Base-by-base conservation (phyloP, 2,113 vertebrate species). In the Cepphus grylle region DNA sequence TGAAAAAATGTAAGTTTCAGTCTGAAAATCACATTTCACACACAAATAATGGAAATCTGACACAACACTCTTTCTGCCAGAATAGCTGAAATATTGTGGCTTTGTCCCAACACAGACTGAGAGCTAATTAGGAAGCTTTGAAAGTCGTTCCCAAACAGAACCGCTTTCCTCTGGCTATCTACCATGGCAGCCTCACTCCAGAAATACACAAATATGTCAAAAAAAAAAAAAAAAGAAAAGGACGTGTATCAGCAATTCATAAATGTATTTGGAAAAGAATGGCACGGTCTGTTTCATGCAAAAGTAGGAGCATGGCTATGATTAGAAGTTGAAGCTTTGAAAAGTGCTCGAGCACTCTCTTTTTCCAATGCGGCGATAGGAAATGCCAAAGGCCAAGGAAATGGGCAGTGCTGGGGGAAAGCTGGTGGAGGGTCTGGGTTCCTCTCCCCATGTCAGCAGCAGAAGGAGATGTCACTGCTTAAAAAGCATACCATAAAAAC, bases 81-180 rank as follows among this genome's bases (percentile, higher is more conserved):
- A 86, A 94, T 88, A 88, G 67, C 34, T 93, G 88, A 95, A 94
- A 96, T 93, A 94, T 14, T 73, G 81, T 96, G 96, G 92, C 93
- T 94, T 93, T 93, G 82, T 94, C 92, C 94, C 96, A 96, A 9
- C 8, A 29, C 66, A 92, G 94, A 67, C 88, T 78, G 67, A 78
- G 79, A 92, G 79, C 71, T 96, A 97, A 94, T 94, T 96, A 96
- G 78, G 81, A 94, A 94, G 58, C 87, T 95, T 78, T 86, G 72
- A 65, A 93, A 92, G 53, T 78, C 4, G 0, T 59, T 96, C 76
- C 67, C 82, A 78, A 92, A 86, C 12, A 94, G 59, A 95, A 86
- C 67, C 67, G 50, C 82, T 90, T 93, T 88, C 56, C 71, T 92
- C 85, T 90, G 42, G 76, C 81, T 95, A 90, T 88, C 79, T 78